phyloP scores from a whole-genome alignment of 2,113 vertebrate genomes.

The Cinclus cinclus region DNA sequence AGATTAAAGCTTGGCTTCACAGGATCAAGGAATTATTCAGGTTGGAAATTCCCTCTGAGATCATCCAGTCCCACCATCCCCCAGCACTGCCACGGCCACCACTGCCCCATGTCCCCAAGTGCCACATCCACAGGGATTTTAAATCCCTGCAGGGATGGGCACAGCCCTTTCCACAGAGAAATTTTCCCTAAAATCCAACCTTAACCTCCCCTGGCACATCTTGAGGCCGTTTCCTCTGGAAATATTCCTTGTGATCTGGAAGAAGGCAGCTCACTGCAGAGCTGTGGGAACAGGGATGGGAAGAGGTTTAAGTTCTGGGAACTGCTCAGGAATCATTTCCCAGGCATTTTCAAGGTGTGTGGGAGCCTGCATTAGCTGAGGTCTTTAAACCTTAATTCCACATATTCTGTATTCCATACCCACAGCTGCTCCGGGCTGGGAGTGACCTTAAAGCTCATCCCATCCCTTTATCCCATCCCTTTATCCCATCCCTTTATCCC shows the following conservation, averaged over 20 bases:
- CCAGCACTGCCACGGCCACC: not conserved
- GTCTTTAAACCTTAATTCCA: not conserved
- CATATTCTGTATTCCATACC: fast-evolving
- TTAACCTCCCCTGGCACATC: not conserved
- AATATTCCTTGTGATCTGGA: fast-evolving
- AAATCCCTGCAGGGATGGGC: not conserved
- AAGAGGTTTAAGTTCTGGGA: not conserved
- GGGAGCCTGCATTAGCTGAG: not conserved
- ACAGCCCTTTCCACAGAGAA: not conserved
- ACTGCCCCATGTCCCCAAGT: not conserved
- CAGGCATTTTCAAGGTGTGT: not conserved
- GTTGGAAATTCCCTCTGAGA: not conserved
- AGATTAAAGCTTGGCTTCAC: not conserved
- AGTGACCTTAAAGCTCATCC: not conserved
- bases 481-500: no score
- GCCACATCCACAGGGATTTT: not conserved
- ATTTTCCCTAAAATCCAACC: no score
- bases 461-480: not conserved
- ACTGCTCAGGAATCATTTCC: not conserved
- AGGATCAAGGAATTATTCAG: fast-evolving
- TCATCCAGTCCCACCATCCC: fast-evolving
- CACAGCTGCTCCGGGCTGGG: not conserved
- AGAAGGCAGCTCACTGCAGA: not conserved
- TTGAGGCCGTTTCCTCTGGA: fast-evolving
- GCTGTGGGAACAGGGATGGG: fast-evolving